Base-by-base conservation (phyloP, 2,888 invertebrate genomes). In the Erebia epiphron region DNA sequence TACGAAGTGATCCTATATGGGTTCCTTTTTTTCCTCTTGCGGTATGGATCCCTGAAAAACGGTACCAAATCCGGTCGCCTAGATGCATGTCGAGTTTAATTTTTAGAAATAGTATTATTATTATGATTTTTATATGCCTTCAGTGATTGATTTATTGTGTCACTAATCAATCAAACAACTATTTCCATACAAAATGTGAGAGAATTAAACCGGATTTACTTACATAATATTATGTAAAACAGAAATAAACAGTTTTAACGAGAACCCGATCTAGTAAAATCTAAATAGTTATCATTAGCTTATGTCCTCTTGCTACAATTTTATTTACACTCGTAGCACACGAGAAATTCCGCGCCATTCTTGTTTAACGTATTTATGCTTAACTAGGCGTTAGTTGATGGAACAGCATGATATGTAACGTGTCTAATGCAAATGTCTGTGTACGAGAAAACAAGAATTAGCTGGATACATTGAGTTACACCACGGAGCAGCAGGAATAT, bases 351-450 rank as follows among this genome's bases (percentile, higher is more conserved):
- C 63, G 65, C 50, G 56, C 56, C 43, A 56, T 56, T 65, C 65
- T 65, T 56, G 65, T 46, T 11, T 21, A 64, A 35, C 64, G 50
- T 64, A 63, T 56, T 69, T 63, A 57, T 70, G 58, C 66, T 69
- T 69, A 73, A 71, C 70, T 67, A 74, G 66, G 62, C 68, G 70
- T 70, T 70, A 67, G 70, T 72, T 74, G 70, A 73, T 68, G 67
- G 63, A 64, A 70, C 68, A 54, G 72, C 72, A 68, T 70, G 68
- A 68, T 68, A 70, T 60, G 58, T 66, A 66, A 70, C 65, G 72
- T 71, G 70, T 74, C 73, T 74, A 73, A 74, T 71, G 74, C 70
- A 70, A 72, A 73, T 70, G 68, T 64, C 68, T 70, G 66, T 68
- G 41, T 14, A 49, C 56, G 67, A 67, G 69, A 64, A 73, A 67